phyloP scores from a whole-genome alignment of 2,888 invertebrate genomes.

The Tenodera sinensis region DNA sequence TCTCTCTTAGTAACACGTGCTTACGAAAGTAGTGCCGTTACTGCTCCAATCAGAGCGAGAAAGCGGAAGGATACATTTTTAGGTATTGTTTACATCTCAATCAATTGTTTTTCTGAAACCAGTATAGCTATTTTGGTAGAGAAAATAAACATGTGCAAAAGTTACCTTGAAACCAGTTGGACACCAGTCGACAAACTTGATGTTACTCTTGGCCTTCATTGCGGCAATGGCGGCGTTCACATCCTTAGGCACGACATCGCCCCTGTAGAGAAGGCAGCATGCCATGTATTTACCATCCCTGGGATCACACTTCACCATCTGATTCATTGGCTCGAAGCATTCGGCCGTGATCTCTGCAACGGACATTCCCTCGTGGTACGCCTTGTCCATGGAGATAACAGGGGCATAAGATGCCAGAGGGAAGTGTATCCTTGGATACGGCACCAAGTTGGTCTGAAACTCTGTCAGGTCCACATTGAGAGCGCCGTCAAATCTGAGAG shows the following conservation, averaged over 20 bases:
- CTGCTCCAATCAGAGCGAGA: too few relatives aligned
- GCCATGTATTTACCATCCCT: constrained; percentile 51
- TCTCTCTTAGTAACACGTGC: too few relatives aligned
- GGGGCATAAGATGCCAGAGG: constrained; percentile 47
- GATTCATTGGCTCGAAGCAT: constrained; percentile 52
- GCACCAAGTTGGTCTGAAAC: constrained; percentile 87
- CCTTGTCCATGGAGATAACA: constrained; percentile 57
- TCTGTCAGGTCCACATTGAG: constrained; percentile 73
- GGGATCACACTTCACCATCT: constrained; percentile 45
- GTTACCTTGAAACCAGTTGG: constrained; percentile 56
- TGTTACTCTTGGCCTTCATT: constrained; percentile 54
- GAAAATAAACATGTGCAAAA: not conserved
- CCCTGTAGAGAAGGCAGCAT: constrained; percentile 42
- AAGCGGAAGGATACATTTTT: too few relatives aligned
- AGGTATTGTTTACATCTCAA: too few relatives aligned
- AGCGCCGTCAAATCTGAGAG: constrained; percentile 76
- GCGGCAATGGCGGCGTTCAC: constrained; percentile 53
- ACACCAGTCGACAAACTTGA: constrained; percentile 49
- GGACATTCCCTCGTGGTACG: constrained; percentile 51
- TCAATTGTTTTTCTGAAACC: too few relatives aligned
- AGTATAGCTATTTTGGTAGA: too few relatives aligned
- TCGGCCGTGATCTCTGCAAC: constrained; percentile 55
- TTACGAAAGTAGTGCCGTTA: too few relatives aligned
- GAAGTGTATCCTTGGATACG: constrained; percentile 89
- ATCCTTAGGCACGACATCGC: constrained; percentile 46